Percentiles rank a stretch among this genome's conserved stretches.
phyloP scores from a whole-genome alignment of 2,888 invertebrate genomes.

The Pilophorus perplexus region DNA sequence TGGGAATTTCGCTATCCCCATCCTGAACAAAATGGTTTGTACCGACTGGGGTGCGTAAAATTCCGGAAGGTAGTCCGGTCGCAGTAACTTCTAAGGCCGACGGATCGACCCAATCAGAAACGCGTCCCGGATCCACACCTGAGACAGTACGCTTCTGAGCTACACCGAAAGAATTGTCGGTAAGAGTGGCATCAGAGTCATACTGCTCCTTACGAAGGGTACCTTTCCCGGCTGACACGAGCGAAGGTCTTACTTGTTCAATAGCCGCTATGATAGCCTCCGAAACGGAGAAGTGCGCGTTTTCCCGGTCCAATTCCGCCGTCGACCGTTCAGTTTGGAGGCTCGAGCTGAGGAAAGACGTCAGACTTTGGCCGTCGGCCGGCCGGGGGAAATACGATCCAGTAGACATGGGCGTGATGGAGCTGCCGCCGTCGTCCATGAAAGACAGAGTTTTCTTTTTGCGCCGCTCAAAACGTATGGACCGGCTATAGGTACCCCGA shows the following conservation, averaged over 20 bases:
- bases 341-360: slow-evolving; percentile 69
- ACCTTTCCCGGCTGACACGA: no score
- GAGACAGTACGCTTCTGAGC: no score
- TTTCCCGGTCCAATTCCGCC: slow-evolving; percentile 78
- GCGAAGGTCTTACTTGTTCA: slow-evolving; percentile 63
- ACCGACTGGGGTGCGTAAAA: no score
- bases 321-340: slow-evolving; percentile 64
- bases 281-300: slow-evolving; percentile 80
- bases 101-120: no score
- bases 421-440: slow-evolving; percentile 58
- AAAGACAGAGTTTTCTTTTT: slow-evolving; percentile 59
- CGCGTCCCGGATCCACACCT: no score
- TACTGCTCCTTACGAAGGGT: no score
- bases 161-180: no score
- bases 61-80: no score
- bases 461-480: slow-evolving; percentile 48
- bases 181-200: no score
- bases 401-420: slow-evolving; percentile 60
- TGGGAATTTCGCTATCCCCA: no score
- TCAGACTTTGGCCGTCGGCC: slow-evolving; percentile 66
- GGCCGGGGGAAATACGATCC: slow-evolving; percentile 62
- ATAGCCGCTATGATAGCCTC: slow-evolving; percentile 81
- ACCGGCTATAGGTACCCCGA: slow-evolving; percentile 4
- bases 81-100: no score
- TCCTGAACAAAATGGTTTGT: no score